phyloP scores from a whole-genome alignment of 1,140 invertebrate species.

The Drosophila bifasciata region DNA sequence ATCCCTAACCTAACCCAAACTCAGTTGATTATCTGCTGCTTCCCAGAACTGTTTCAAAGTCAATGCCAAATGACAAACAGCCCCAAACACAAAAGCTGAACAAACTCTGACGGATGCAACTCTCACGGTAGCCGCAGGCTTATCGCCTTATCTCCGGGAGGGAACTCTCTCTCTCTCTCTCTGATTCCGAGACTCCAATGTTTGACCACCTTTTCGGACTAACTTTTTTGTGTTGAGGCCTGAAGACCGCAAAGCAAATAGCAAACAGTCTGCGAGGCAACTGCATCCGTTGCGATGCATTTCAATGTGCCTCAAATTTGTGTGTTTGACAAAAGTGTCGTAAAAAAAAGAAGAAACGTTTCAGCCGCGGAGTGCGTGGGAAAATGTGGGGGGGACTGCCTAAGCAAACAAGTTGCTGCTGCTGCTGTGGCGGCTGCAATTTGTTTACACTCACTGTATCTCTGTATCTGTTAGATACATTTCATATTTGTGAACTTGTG shows the following conservation, averaged over 20 bases:
- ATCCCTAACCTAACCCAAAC: slow-evolving; percentile 39
- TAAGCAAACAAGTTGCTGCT: slow-evolving; percentile 55
- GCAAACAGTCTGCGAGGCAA: background rate
- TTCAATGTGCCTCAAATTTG: slow-evolving; percentile 48
- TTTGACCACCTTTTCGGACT: slow-evolving; percentile 61
- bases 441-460: slow-evolving; percentile 68
- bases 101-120: slow-evolving; percentile 57
- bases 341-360: slow-evolving; percentile 59
- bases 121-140: slow-evolving; percentile 67
- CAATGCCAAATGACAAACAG: slow-evolving; percentile 3
- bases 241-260: slow-evolving; percentile 53
- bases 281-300: slow-evolving; percentile 69
- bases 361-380: slow-evolving; percentile 55
- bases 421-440: slow-evolving; percentile 49
- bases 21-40: slow-evolving; percentile 46
- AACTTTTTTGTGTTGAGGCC: slow-evolving; percentile 42
- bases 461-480: slow-evolving; percentile 74
- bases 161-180: slow-evolving; percentile 54
- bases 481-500: slow-evolving; percentile 78
- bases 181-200: slow-evolving; percentile 47
- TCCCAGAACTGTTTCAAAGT: slow-evolving; percentile 32
- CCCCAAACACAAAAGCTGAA: slow-evolving; percentile 61
- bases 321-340: slow-evolving; percentile 64
- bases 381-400: slow-evolving; percentile 72
- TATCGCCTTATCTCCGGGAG: slow-evolving; percentile 8